phyloP scores from a whole-genome alignment of 2,797 vertebrate species.

The Paramormyrops hopkinsi region DNA sequence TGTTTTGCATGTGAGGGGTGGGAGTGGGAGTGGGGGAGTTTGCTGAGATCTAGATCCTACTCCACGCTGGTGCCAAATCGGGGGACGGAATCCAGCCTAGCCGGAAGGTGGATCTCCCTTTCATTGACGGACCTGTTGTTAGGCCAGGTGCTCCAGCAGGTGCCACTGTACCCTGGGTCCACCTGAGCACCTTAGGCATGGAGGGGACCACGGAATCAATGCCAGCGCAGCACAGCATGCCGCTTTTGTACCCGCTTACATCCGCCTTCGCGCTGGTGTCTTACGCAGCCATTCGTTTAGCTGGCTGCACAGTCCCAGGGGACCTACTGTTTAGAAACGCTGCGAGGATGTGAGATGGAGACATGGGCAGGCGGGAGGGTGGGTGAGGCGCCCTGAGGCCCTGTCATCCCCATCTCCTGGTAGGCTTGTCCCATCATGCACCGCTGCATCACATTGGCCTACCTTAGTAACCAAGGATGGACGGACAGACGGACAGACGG shows the following conservation, averaged over 20 bases:
- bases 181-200: background rate
- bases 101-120: background rate
- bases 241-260: background rate
- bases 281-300: background rate
- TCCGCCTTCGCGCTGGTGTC: background rate
- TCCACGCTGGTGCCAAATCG: background rate
- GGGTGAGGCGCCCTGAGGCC: background rate
- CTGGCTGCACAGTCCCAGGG: background rate
- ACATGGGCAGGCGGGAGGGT: background rate
- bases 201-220: background rate
- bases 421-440: background rate
- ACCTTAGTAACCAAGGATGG: background rate
- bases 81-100: background rate
- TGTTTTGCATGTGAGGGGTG: background rate
- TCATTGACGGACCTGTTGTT: background rate
- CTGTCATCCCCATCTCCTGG: background rate
- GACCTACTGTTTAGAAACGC: background rate
- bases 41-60: background rate
- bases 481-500: no score
- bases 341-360: background rate
- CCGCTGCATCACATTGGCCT: background rate
- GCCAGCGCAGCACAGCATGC: background rate
- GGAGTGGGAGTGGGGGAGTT: background rate
- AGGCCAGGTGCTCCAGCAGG: background rate
- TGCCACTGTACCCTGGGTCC: background rate